Percentiles rank a stretch among this genome's conserved stretches.
phyloP scores from a whole-genome alignment of 2,113 vertebrate species.

The Elaphurus davidianus region DNA sequence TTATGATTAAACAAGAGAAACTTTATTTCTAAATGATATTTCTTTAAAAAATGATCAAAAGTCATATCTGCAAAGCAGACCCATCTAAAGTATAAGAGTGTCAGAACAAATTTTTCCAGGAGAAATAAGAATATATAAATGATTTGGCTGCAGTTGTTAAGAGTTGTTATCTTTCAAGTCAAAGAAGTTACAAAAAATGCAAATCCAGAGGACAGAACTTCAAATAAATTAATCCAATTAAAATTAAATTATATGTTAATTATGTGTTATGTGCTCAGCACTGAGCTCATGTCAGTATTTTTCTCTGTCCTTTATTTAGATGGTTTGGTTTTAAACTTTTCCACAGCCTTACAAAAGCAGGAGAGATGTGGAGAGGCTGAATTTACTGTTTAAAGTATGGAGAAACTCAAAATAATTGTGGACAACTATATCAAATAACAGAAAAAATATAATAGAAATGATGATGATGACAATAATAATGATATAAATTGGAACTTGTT shows the following conservation, averaged over 20 bases:
- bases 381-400: background rate
- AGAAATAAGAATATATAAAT: conserved; percentile 31
- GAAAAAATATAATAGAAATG: background rate
- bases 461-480: background rate
- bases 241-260: conserved; percentile 46
- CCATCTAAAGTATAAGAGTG: background rate
- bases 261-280: background rate
- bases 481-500: background rate
- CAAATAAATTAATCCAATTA: conserved; percentile 39
- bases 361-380: background rate
- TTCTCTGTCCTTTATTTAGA: background rate
- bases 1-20: conserved; percentile 55
- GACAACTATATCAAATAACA: background rate
- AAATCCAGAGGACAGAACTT: background rate
- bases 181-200: background rate
- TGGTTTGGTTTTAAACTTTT: background rate
- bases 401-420: background rate
- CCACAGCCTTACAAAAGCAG: background rate
- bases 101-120: conserved; percentile 10
- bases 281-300: background rate
- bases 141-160: conserved; percentile 39
- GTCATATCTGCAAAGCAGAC: background rate
- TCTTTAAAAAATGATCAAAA: conserved; percentile 56
- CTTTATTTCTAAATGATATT: conserved; percentile 45
- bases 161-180: conserved; percentile 35